Evolutionary conservation across 2,113 vertebrate genomes (phyloP), one percentile per base, ranked within the genome.

Genomic region (Pyxicephalus adspersus): DNA sequence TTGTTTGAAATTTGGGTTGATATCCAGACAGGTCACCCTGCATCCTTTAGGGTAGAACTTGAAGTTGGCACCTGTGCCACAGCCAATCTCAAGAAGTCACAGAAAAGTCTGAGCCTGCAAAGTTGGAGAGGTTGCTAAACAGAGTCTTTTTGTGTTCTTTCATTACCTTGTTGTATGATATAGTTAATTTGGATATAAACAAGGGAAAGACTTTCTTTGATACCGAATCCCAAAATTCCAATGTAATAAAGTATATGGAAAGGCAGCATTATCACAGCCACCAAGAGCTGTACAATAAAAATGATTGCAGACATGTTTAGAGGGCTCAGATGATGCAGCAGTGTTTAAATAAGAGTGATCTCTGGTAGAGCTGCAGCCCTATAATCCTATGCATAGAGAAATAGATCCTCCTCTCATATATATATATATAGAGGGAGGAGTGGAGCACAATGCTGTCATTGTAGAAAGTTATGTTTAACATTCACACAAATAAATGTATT

Each of bases 61-160:
- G 73, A 98, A 97, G 88, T 97, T 98, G 0, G 90, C 1, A 0
- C 95, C 94, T 0, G 68, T 70, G 17, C 96, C 94, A 0, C 94
- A 96, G 64, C 95, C 96, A 1, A 97, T 87, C 77, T 98, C 96
- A 86, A 98, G 77, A 64, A 97, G 81, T 0, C 83, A 87, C 76
- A 96, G 89, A n/a, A n/a, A n/a, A n/a, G 15, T 87, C 83, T 8
- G 86, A 0, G 1, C 85, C 83, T 0, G 0, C 63, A 65, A 96
- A 95, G 15, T 88, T 81, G 0, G 85, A 18, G 0, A 97, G 81
- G 0, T 83, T 91, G 1, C 83, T 58, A 25, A 97, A 97, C 0
- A 97, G 85, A 3, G 94, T 92, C 84, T 81, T 85, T 86, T 97
- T 98, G 22, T 87, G 78, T 17, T 86, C 86, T 54, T 88, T 84